Evolutionary conservation across 2,888 invertebrate species (phyloP).

Genomic region (Endomychus coccineus): DNA sequence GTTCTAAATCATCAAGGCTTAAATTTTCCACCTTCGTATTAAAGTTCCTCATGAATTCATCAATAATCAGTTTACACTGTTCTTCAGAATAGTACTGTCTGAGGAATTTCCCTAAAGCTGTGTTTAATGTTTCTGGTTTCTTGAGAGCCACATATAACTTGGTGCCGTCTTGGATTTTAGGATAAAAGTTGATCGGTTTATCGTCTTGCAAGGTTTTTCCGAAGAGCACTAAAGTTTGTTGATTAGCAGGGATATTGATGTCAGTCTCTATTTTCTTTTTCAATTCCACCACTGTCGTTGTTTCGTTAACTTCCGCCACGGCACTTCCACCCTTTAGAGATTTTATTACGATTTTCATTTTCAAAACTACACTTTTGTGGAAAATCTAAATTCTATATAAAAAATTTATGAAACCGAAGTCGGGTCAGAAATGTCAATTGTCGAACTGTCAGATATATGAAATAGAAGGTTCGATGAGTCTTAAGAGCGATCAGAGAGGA

Average conservation of each 20-base stretch:
- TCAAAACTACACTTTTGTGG: no score
- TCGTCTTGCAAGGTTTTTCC: conserved; percentile 68
- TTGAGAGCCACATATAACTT: conserved; percentile 66
- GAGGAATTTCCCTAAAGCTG: conserved; percentile 52
- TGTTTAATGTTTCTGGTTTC: conserved; percentile 56
- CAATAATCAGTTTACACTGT: conserved; percentile 55
- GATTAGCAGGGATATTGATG: conserved; percentile 58
- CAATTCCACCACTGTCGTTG: conserved; percentile 57
- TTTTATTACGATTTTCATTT: conserved; percentile 67
- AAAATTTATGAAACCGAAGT: no score
- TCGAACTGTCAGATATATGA: no score
- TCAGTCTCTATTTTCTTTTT: conserved; percentile 59
- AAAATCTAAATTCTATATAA: no score
- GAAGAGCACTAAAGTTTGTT: conserved; percentile 63
- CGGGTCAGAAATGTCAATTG: no score
- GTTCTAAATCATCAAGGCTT: conserved; percentile 43
- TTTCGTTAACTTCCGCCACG: conserved; percentile 54
- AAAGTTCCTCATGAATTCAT: conserved; percentile 50
- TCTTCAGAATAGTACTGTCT: conserved; percentile 56
- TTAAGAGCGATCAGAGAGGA: no score
- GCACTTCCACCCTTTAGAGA: conserved; percentile 66
- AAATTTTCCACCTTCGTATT: conserved; percentile 38
- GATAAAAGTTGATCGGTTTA: conserved; percentile 60
- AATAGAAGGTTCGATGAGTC: no score
- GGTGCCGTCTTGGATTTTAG: conserved; percentile 65